Base-by-base conservation (phyloP, 1,140 invertebrate species). In the Sminthurinus signatus region DNA sequence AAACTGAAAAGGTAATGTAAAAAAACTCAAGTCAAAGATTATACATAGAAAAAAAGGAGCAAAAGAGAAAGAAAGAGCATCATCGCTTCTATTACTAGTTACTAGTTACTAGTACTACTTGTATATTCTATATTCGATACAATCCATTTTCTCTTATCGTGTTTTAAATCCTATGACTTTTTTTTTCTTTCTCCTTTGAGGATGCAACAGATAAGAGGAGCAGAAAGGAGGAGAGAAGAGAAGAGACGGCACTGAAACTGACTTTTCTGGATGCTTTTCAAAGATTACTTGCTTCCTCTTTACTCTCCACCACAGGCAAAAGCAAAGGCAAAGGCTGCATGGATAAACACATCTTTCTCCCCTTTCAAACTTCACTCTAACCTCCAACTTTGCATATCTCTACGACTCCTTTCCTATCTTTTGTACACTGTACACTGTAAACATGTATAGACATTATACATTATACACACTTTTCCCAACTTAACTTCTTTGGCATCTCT, bases 181-280 rank as follows among this genome's bases (percentile, higher is more conserved):
- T 62, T 62, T 50, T 39, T 55, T 50, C 60, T 55, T 62, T 50
- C 51, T 55, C 60, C 60, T 55, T 62, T 36, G 60, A 62, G 60
- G 60, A 62, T 62, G 60, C 48, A 55, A 62, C 48, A 62, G 60
- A 62, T 62, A 62, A 62, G 60, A 54, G 60, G 52, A 43, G n/a
- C n/a, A n/a, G n/a, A n/a, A n/a, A n/a, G n/a, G n/a, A n/a, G n/a
- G n/a, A n/a, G n/a, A n/a, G n/a, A n/a, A n/a, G n/a, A n/a, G n/a
- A n/a, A n/a, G n/a, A n/a, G n/a, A n/a, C n/a, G 48, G 50, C 60
- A 44, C 39, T 62, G 60, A 44, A 42, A 54, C 60, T 62, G 48
- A 62, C 48, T 62, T 62, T n/a, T 55, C 60, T 62, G 60, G 60
- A 62, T 62, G 48, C 60, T 62, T 62, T 62, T 62, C 60, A 62